Conservation (phyloP, 2,888 invertebrate genomes). For the Brenthis ino region DNA sequence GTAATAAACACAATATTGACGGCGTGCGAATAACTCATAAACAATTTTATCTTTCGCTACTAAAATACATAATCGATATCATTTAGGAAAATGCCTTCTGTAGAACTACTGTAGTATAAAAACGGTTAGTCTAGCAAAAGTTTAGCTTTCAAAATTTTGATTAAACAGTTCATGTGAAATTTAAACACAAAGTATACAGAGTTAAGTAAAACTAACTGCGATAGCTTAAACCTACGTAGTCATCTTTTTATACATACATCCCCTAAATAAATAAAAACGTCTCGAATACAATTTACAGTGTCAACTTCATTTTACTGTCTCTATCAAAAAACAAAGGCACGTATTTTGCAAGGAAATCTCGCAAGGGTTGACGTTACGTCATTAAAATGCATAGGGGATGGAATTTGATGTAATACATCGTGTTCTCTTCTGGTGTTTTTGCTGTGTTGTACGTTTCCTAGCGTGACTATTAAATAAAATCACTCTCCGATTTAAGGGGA, state of each 20-base stretch:
- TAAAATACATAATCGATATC: neutral
- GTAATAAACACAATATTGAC: slow-evolving; percentile 1
- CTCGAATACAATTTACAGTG: slow-evolving; percentile 31
- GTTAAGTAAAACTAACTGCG: too few species aligned
- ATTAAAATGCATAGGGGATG: slow-evolving; percentile 68
- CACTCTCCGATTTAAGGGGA: too few species aligned
- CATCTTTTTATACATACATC: neutral
- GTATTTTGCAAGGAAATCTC: slow-evolving; percentile 45
- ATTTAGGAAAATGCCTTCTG: neutral
- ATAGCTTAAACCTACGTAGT: neutral
- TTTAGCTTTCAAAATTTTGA: too few species aligned
- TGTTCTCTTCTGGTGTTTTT: slow-evolving; percentile 38
- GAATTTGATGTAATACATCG: slow-evolving; percentile 57
- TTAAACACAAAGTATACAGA: too few species aligned
- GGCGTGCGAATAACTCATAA: slow-evolving; percentile 8
- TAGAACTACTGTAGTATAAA: too few species aligned
- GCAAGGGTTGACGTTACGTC: slow-evolving; percentile 66
- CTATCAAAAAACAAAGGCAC: slow-evolving; percentile 49
- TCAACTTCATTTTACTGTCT: slow-evolving; percentile 34
- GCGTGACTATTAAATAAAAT: neutral
- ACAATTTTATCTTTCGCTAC: neutral
- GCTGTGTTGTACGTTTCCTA: slow-evolving; percentile 1
- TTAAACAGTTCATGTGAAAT: too few species aligned
- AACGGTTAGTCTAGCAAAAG: too few species aligned
- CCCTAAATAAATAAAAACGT: slow-evolving; percentile 12